Evolutionary conservation across 2,888 invertebrate genomes (phyloP).

Genomic region (Carterocephalus palaemon): DNA sequence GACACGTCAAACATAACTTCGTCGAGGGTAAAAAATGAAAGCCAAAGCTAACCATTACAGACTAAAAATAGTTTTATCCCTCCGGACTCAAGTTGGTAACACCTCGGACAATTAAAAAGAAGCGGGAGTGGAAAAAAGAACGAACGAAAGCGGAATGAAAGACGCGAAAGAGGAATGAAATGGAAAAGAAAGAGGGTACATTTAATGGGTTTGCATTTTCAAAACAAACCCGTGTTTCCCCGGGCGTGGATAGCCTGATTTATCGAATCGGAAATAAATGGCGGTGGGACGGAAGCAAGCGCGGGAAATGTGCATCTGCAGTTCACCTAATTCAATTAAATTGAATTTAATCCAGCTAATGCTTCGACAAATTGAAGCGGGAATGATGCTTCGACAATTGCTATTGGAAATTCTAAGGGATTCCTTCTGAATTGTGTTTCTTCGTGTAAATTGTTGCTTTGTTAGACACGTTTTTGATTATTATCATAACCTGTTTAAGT

Average conservation of each 20-base stretch:
- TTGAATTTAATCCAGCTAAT: constrained; percentile 25
- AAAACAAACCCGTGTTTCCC: constrained; percentile 36
- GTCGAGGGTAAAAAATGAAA: too few species aligned
- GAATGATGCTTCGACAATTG: constrained; percentile 12
- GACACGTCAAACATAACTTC: too few species aligned
- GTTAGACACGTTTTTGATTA: too few species aligned
- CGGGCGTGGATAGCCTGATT: constrained; percentile 35
- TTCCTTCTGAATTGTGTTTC: too few species aligned
- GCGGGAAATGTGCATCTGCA: constrained; percentile 21
- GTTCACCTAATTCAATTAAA: constrained; percentile 25
- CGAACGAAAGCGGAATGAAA: constrained; percentile 9
- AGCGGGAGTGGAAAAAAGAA: constrained; percentile 1
- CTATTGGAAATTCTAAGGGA: neutral
- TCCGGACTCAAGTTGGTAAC: constrained; percentile 8
- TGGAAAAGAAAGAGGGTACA: constrained; percentile 32
- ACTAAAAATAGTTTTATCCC: neutral
- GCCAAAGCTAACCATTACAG: too few species aligned
- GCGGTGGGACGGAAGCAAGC: constrained; percentile 20
- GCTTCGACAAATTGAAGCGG: constrained; percentile 20
- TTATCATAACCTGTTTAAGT: too few species aligned
- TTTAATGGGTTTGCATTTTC: constrained; percentile 34
- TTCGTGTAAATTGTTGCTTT: too few species aligned
- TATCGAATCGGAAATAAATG: constrained; percentile 38
- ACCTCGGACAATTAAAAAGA: constrained; percentile 11
- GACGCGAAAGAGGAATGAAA: constrained; percentile 12